Evolutionary conservation across 23 tunicate species (phyloP), one percentile per base, ranked within the genome.

Genomic region (Clavelina lepadiformis): DNA sequence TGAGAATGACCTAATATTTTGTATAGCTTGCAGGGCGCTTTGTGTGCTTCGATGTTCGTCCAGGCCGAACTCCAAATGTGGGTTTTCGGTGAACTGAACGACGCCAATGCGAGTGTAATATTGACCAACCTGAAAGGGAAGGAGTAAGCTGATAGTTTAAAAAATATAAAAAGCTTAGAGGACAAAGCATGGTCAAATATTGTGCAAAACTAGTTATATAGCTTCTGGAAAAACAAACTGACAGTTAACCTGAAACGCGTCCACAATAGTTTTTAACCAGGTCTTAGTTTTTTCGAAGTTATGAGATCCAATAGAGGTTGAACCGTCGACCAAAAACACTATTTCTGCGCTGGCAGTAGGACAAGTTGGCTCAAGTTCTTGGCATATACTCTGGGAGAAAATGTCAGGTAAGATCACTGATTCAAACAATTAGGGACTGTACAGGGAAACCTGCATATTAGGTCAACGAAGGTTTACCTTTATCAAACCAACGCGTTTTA

Each of bases 241-340:
- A 11, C 11, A 7, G 60, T 38, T 11, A 29, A 84, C 93, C 69
- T 84, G 83, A 53, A 84, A 76, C 28, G 82, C 81, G 24, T 84
- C 93, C 1, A 76, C 93, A 7, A 76, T 72, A 34, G 65, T 69
- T 45, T 84, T 84, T 57, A 86, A 56, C 95, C 95, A 78, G 23
- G 58, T 51, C 54, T 91, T 91, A 32, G 82, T 51, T 44, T 91
- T 76, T 36, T 81, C 69, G 52, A 91, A 76, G 73, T 71, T 82
- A 1, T 70, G 70, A 22, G 51, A 56, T 23, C 74, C 75, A 24
- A 66, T 72, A 6, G 85, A 71, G 31, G 72, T 58, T 35, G 85
- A 76, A 31, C 85, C 86, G 33, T 91, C 98, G 50, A 91, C 61
- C 26, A 91, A 56, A 45, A 91, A 81, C 20, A 77, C 98, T 4